Conservation (phyloP, 1,140 invertebrate species). For the Sinella curviseta region DNA sequence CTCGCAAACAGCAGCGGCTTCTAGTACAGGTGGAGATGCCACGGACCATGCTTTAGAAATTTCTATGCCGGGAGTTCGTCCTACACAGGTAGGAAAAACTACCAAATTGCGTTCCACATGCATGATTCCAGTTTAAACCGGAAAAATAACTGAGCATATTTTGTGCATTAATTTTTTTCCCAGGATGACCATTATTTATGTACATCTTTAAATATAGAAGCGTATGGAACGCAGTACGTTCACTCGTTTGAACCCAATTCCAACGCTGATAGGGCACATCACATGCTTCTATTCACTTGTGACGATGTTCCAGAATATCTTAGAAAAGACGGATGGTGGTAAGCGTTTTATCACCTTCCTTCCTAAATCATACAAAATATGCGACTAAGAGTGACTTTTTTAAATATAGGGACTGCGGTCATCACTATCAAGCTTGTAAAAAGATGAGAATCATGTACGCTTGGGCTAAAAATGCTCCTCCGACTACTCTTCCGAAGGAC, state of each 20-base stretch:
- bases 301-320: slow-evolving; percentile 52
- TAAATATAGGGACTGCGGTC: slow-evolving; percentile 54
- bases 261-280: slow-evolving; percentile 58
- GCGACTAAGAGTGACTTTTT: slow-evolving; percentile 1
- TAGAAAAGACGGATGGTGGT: slow-evolving; percentile 50
- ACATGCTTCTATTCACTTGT: slow-evolving; percentile 67
- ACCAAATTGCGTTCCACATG: too few species aligned
- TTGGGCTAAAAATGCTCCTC: slow-evolving; percentile 67
- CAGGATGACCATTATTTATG: slow-evolving; percentile 55
- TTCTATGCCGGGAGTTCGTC: slow-evolving; percentile 44
- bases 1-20: not conserved
- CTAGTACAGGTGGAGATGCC: too few species aligned
- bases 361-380: slow-evolving; percentile 17
- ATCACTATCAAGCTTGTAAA: slow-evolving; percentile 53
- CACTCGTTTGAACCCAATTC: slow-evolving; percentile 54
- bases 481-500: slow-evolving; percentile 59
- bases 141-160: slow-evolving; percentile 6
- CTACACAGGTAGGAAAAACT: slow-evolving; percentile 39
- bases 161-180: slow-evolving; percentile 7
- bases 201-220: slow-evolving; percentile 51
- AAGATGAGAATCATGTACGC: slow-evolving; percentile 63
- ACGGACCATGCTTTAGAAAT: slow-evolving; percentile 32
- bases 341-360: slow-evolving; percentile 21
- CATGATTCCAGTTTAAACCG: not conserved
- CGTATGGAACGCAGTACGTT: slow-evolving; percentile 52